Conservation (phyloP, 2,888 invertebrate species). For the Xestoiulus laeticollis region DNA sequence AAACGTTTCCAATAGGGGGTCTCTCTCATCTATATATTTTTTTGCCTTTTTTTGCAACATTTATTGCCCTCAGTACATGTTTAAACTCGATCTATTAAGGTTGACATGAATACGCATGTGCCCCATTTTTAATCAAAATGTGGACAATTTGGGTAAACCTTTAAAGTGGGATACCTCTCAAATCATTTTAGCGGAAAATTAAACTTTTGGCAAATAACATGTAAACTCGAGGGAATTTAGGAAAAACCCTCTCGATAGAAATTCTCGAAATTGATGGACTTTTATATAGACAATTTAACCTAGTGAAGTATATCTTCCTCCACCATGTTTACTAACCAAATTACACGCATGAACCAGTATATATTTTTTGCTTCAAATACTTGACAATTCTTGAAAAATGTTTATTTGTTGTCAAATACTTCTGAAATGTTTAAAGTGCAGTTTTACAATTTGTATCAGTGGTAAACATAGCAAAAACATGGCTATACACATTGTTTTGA, state of each 20-base stretch:
- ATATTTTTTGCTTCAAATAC: background rate
- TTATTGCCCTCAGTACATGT: background rate
- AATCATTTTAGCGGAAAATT: conserved; percentile 7
- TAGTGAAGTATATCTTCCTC: background rate
- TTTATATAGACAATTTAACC: background rate
- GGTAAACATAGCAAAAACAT: no score
- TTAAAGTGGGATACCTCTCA: background rate
- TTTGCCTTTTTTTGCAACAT: background rate
- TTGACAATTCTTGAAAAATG: background rate
- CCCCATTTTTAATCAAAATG: background rate
- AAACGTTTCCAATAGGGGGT: background rate
- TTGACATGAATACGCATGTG: background rate
- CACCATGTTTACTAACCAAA: background rate
- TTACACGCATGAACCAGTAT: background rate
- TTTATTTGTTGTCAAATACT: no score
- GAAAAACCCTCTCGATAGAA: background rate
- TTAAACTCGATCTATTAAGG: background rate
- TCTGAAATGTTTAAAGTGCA: no score
- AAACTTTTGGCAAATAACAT: background rate
- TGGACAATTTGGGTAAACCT: background rate
- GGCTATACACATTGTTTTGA: no score
- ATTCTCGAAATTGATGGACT: conserved; percentile 11
- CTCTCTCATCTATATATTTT: background rate
- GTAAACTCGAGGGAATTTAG: background rate
- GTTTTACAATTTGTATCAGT: background rate